A percentile compares a stretch with the other conserved stretches of the same genome.
Conservation (phyloP, 1,140 invertebrate species). For the Anastrepha ludens region DNA sequence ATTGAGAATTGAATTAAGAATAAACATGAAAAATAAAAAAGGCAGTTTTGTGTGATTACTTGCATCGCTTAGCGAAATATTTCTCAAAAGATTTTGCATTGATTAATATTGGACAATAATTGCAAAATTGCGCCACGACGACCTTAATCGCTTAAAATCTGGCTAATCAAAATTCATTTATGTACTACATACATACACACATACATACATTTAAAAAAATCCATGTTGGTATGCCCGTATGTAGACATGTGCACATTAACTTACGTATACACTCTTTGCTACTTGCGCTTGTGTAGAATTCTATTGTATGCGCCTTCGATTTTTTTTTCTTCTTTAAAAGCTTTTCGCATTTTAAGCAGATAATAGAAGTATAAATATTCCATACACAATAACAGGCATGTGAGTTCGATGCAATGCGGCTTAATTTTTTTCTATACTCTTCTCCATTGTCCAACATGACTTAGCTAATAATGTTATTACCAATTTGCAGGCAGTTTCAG, state of each 20-base stretch:
- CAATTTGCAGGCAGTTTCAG: conserved; percentile 66
- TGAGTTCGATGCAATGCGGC: not conserved
- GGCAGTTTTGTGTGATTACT: not conserved
- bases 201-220: not conserved
- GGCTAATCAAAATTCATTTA: not conserved
- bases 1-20: not conserved
- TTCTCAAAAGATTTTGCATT: conserved; percentile 2
- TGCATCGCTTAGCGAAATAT: not conserved
- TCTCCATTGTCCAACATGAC: not conserved
- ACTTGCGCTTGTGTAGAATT: not conserved
- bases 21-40: not conserved
- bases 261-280: not conserved
- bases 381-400: not conserved
- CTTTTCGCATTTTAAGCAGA: not conserved
- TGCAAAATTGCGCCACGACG: not conserved
- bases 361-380: too few species aligned
- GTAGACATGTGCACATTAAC: not conserved
- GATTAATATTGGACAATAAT: conserved; percentile 7
- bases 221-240: not conserved
- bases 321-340: not conserved
- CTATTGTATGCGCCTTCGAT: not conserved
- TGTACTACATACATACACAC: too few species aligned
- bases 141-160: conserved; percentile 27
- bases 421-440: not conserved
- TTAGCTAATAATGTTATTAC: conserved; percentile 10